These are phyloP conservation scores for Antechinus stuartii DNA, from an alignment of 2,113 vertebrate species.

Conservation along the genomic window DNA sequence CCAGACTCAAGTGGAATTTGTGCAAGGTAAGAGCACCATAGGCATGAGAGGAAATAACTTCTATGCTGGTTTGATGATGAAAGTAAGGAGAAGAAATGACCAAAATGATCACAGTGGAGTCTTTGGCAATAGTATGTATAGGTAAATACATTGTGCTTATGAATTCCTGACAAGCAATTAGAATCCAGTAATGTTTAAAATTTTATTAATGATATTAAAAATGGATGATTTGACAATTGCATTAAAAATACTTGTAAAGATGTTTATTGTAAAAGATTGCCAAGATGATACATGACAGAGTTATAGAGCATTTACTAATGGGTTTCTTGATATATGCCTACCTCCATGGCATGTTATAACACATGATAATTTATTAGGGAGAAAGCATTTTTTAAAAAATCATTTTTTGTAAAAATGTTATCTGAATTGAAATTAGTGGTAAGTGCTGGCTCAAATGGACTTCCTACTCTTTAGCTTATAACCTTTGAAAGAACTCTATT, in stretches of 20 bases:
- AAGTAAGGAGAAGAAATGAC: constrained; percentile 11
- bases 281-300: constrained; percentile 44
- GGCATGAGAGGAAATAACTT: neutral
- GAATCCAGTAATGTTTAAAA: constrained; percentile 54
- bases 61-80: constrained; percentile 19
- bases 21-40: neutral
- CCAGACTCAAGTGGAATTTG: constrained; percentile 22
- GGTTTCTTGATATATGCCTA: constrained; percentile 42
- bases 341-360: constrained; percentile 69
- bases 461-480: constrained; percentile 49
- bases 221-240: constrained; percentile 39
- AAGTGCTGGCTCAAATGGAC: constrained; percentile 52
- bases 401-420: constrained; percentile 56
- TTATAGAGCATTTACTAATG: constrained; percentile 46
- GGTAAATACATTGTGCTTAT: constrained; percentile 64
- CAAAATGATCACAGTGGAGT: neutral
- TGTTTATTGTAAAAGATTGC: constrained; percentile 35
- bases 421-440: constrained; percentile 65
- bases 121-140: constrained; percentile 48
- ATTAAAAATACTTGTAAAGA: constrained; percentile 54
- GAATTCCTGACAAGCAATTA: constrained; percentile 53
- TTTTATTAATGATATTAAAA: constrained; percentile 67
- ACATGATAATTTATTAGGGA: constrained; percentile 69
- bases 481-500: constrained; percentile 64
- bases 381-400: constrained; percentile 58